phyloP scores from a whole-genome alignment of 2,113 vertebrate genomes.

The Daubentonia madagascariensis region DNA sequence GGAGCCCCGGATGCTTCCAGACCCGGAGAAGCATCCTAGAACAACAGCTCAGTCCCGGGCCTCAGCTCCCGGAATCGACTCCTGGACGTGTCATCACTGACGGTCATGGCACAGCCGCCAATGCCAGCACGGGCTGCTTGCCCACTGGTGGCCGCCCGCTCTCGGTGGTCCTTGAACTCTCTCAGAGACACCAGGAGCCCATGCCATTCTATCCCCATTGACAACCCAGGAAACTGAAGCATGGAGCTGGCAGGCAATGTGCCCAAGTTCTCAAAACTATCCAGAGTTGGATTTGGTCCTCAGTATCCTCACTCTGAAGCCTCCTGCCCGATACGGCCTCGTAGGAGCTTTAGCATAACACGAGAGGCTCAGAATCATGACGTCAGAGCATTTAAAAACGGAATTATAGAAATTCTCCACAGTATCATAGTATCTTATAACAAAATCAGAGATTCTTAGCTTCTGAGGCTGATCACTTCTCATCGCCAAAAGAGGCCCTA shows the following conservation, averaged over 20 bases:
- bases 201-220: background rate
- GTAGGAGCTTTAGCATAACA: background rate
- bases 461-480: background rate
- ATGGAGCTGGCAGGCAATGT: accelerated
- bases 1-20: conserved; percentile 47
- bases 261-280: background rate
- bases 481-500: background rate
- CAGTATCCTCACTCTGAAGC: background rate
- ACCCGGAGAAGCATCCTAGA: background rate
- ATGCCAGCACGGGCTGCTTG: accelerated
- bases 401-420: background rate
- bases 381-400: background rate
- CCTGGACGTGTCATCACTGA: accelerated
- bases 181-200: accelerated
- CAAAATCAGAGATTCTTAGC: background rate
- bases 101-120: background rate
- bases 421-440: background rate
- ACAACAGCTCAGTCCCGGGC: background rate
- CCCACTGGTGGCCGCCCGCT: accelerated
- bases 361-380: background rate
- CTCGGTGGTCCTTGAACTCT: background rate
- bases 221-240: background rate
- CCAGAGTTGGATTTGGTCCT: background rate
- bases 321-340: too few relatives aligned
- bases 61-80: background rate